phyloP scores from a whole-genome alignment of 2,888 invertebrate genomes.

The Schrankia costaestrigalis region DNA sequence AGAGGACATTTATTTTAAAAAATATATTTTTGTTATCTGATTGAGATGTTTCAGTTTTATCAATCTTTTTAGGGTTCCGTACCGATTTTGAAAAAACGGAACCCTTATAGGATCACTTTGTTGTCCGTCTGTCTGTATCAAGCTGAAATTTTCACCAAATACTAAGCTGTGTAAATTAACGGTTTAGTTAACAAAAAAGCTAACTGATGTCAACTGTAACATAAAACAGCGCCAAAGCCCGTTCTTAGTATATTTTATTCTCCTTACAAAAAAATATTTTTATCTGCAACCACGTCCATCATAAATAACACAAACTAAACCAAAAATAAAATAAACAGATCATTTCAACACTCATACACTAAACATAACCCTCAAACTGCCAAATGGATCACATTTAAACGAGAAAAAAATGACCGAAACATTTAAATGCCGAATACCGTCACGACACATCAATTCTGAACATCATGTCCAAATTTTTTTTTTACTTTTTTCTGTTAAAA shows the following conservation, averaged over 20 bases:
- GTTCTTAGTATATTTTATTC: too few relatives aligned
- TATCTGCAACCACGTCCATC: conserved; percentile 1
- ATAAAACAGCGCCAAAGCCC: too few relatives aligned
- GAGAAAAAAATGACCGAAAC: conserved; percentile 36
- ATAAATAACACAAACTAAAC: conserved; percentile 8
- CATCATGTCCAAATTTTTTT: conserved; percentile 62
- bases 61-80: too few relatives aligned
- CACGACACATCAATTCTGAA: conserved; percentile 59
- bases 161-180: too few relatives aligned
- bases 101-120: too few relatives aligned
- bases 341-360: conserved; percentile 11
- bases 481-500: conserved; percentile 61
- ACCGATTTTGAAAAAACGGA: too few relatives aligned
- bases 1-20: background rate
- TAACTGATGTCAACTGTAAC: too few relatives aligned
- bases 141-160: too few relatives aligned
- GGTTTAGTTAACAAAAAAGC: too few relatives aligned
- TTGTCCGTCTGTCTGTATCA: too few relatives aligned
- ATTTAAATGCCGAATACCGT: conserved; percentile 55
- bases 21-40: too few relatives aligned
- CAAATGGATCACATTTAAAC: conserved; percentile 30
- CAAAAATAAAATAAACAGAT: conserved; percentile 19
- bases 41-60: too few relatives aligned
- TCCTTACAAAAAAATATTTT: conserved; percentile 5
- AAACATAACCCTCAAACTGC: conserved; percentile 30